These are phyloP conservation scores for Buathra laborator DNA, from an alignment of 2,888 invertebrate species.

Conservation along the genomic window DNA sequence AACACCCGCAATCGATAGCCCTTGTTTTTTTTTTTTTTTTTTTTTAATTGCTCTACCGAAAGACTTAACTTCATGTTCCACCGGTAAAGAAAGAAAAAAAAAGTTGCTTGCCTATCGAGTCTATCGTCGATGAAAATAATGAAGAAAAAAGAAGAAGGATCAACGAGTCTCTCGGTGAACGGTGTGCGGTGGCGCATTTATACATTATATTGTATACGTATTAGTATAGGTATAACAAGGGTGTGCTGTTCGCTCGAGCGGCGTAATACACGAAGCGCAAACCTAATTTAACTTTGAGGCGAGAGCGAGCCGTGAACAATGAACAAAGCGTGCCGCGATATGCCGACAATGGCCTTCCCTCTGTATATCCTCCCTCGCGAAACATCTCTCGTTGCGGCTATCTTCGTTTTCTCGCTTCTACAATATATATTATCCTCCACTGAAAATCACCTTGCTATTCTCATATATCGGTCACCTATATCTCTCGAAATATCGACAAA, in stretches of 20 bases:
- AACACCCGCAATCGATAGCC: conserved; percentile 1
- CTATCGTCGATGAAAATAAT: conserved; percentile 19
- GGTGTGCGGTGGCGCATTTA: conserved; percentile 22
- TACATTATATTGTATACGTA: conserved; percentile 33
- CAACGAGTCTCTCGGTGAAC: conserved; percentile 3
- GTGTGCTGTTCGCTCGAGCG: conserved; percentile 59
- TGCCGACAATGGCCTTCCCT: conserved; percentile 67
- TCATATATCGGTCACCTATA: conserved; percentile 22
- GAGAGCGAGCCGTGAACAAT: conserved; percentile 69
- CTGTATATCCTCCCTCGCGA: conserved; percentile 47
- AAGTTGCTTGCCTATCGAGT: conserved; percentile 9
- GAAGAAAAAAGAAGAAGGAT: neutral
- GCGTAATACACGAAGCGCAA: conserved; percentile 66
- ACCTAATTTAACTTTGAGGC: conserved; percentile 73
- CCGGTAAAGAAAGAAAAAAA: conserved; percentile 28
- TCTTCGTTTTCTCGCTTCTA: conserved; percentile 17
- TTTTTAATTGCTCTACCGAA: neutral
- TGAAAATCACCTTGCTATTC: neutral
- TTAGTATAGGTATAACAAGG: conserved; percentile 56
- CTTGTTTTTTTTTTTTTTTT: neutral
- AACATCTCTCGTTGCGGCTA: conserved; percentile 48
- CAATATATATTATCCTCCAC: neutral
- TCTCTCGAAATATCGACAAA: neutral
- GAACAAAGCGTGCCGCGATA: conserved; percentile 71
- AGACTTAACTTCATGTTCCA: neutral